Conservation (phyloP, 2,113 vertebrate genomes). For the Thunnus thynnus region DNA sequence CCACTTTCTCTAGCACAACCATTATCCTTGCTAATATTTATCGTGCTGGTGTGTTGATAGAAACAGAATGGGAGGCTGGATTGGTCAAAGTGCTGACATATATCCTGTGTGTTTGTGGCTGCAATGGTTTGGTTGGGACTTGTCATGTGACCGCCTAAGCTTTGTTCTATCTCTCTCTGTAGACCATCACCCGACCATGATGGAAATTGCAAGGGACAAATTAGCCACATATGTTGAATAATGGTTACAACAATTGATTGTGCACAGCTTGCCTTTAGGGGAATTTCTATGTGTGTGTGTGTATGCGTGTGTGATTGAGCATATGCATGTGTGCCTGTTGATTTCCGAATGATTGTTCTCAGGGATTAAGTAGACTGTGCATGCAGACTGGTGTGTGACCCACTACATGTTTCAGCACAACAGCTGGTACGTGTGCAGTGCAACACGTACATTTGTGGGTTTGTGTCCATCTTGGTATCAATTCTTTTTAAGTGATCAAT, state of each 20-base stretch:
- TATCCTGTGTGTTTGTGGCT: constrained; percentile 74
- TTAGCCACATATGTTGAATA: constrained; percentile 79
- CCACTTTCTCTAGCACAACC: constrained; percentile 9
- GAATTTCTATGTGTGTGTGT: constrained; percentile 25
- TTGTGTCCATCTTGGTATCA: constrained; percentile 32
- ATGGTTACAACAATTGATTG: constrained; percentile 74
- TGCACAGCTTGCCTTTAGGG: constrained; percentile 54
- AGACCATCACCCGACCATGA: constrained; percentile 66
- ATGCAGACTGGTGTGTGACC: neutral
- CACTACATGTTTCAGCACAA: constrained; percentile 4
- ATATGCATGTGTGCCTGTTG: constrained; percentile 10
- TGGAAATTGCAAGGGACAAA: constrained; percentile 77
- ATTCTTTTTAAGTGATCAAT: constrained; percentile 31
- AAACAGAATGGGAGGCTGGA: constrained; percentile 51
- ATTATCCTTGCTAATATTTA: constrained; percentile 49
- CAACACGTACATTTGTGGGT: constrained; percentile 23
- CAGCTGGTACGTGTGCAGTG: neutral
- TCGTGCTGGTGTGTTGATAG: constrained; percentile 38
- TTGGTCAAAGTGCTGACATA: constrained; percentile 74
- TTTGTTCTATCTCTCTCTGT: constrained; percentile 71
- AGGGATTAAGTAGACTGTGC: constrained; percentile 14
- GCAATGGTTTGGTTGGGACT: constrained; percentile 60
- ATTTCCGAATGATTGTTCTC: constrained; percentile 18
- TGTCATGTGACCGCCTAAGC: constrained; percentile 55
- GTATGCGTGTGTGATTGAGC: constrained; percentile 1